Percentiles rank a stretch among this genome's conserved stretches.
These are phyloP conservation scores for Petrophora chlorosata DNA, from an alignment of 2,888 invertebrate genomes.

Conservation along the genomic window DNA sequence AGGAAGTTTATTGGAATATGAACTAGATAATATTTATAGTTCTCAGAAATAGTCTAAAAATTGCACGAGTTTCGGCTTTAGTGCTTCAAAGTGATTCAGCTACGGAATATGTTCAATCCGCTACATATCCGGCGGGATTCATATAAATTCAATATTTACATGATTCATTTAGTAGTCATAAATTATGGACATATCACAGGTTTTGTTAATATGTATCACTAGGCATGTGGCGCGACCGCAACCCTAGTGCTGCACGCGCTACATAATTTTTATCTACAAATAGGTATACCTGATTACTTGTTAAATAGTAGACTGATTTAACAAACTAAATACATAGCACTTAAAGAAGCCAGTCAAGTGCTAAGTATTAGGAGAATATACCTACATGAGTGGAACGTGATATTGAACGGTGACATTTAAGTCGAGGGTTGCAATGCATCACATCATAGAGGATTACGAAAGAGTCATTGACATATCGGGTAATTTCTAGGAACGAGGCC, in stretches of 20 bases:
- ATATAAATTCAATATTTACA: conserved; percentile 44
- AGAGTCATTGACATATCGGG: conserved; percentile 24
- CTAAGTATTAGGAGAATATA: conserved; percentile 1
- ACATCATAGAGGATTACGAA: conserved; percentile 16
- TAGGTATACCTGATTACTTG: neutral
- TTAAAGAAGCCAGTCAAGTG: conserved; percentile 21
- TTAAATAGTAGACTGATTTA: conserved; percentile 3
- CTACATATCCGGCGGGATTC: conserved; percentile 39
- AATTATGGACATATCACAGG: conserved; percentile 35
- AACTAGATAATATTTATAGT: conserved; percentile 76
- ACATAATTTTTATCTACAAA: too few species aligned
- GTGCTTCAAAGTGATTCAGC: conserved; percentile 35
- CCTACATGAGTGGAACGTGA: conserved; percentile 11
- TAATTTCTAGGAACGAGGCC: conserved; percentile 3
- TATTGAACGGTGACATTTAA: conserved; percentile 26
- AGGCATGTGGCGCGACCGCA: too few species aligned
- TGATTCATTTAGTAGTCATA: conserved; percentile 39
- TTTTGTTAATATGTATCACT: conserved; percentile 14
- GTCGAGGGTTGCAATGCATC: conserved; percentile 21
- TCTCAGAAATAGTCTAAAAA: conserved; percentile 70
- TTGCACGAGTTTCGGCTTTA: conserved; percentile 60
- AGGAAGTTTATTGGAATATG: conserved; percentile 74
- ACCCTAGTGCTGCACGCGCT: too few species aligned
- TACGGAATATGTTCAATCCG: conserved; percentile 36
- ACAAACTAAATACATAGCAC: conserved; percentile 7